Evolutionary conservation across 2,888 invertebrate genomes (phyloP), one percentile per base, ranked within the genome.

Genomic region (Hydroisotoma schaefferi): DNA sequence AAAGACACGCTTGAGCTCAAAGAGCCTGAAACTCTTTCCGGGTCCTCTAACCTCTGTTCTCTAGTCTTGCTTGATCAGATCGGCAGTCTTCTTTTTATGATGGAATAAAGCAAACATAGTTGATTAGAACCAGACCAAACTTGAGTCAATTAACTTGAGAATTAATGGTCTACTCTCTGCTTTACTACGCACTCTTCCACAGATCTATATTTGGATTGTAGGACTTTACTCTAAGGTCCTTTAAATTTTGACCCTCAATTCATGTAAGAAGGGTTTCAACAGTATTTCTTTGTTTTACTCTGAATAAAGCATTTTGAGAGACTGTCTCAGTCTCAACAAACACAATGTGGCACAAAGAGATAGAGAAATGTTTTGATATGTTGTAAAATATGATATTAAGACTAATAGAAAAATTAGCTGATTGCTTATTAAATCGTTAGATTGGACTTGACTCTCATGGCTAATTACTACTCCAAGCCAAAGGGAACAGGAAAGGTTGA

Each of bases 121-220:
- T 67, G 67, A 67, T 67, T 67, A 67, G 63, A 63, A 63, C 56
- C 61, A 55, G 61, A 29, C 49, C 27, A 52, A 52, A 52, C 33
- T 52, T 52, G 63, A 67, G 67, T 67, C 67, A 67, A 67, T 67
- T 67, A 67, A 67, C 63, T 61, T 61, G 60, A 48, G 63, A 63
- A 67, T 67, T 67, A 67, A 67, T 67, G 67, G 61, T 48, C 49
- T 57, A 51, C 27, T 33, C 37, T 20, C 29, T 29, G 37, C 37
- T 52, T 52, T 18, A 33, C 5, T 22, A 52, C 37, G 22, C 29
- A 27, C 18, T 37, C 38, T 23, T 52, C n/a, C 52, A 18, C 29
- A 26, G 12, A 37, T 10, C 18, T n/a, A 15, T 25, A 29, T 2
- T 26, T n/a, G n/a, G 33, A 4, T 20, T 20, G n/a, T 26, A 6